Evolutionary conservation across 2,113 vertebrate genomes (phyloP), one percentile per base, ranked within the genome.

Genomic region (Callorhinus ursinus): DNA sequence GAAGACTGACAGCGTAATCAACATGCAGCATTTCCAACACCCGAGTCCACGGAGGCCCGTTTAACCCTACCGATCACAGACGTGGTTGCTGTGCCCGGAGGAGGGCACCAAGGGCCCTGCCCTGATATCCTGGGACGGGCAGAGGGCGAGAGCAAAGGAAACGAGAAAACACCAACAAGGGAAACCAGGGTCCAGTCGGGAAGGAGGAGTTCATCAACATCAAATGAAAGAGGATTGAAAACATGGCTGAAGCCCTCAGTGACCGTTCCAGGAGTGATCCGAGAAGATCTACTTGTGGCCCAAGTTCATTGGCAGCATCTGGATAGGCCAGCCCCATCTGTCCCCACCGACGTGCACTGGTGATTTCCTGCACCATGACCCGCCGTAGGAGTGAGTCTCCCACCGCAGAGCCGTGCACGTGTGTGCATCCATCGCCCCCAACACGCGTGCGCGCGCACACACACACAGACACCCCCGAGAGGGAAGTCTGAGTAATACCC

Each of bases 21-120:
- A 76, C 46, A 67, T 22, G 33, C 4, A 7, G 9, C 3, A 1
- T 76, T 10, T n/a, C 13, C 26, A 24, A 74, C 49, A 61, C 31
- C 31, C 7, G 4, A 7, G 2, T 63, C 18, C n/a, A 16, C 1
- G 0, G 24, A 16, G 16, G 7, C 12, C 13, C 13, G 2, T 51
- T 22, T 42, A 39, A 16, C 3, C 42, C 39, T 18, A 8, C 2
- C 5, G 7, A 8, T 7, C 85, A 11, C 33, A 18, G 15, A 33
- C 13, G 5, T 4, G 24, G 9, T 6, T 28, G 14, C 63, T 0
- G 4, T 0, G 22, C 21, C 4, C n/a, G 16, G 28, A 77, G 26
- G 21, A 53, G 3, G 53, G 12, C n/a, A 42, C 59, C 21, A 3
- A 49, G 9, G n/a, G 24, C 21, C 10, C 14, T 26, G 12, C 7